Evolutionary conservation across 1,140 invertebrate genomes (phyloP).

Genomic region (Oryctes rhinoceros): DNA sequence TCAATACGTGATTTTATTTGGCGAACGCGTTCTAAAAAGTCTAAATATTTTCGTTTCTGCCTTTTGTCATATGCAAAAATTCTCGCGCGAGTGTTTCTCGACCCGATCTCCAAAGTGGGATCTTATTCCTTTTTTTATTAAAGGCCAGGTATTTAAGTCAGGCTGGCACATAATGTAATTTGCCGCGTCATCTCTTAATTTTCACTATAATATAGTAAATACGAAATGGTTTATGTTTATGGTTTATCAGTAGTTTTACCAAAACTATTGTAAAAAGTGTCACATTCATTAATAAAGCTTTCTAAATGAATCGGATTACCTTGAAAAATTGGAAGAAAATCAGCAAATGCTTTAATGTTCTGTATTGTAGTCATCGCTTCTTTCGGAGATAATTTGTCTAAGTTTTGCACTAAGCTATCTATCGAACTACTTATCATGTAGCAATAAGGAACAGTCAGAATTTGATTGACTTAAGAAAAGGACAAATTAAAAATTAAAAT

Average conservation of each 20-base stretch:
- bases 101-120: no score
- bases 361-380: background rate
- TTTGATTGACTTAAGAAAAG: no score
- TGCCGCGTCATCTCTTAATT: slow-evolving; percentile 18
- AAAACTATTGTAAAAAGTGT: background rate
- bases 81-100: slow-evolving; percentile 12
- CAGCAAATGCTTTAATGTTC: background rate
- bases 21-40: slow-evolving; percentile 23
- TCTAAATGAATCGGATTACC: slow-evolving; percentile 21
- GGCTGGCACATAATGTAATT: slow-evolving; percentile 12
- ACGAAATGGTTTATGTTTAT: background rate
- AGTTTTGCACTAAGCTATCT: background rate
- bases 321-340: slow-evolving; percentile 25
- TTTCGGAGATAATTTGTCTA: background rate
- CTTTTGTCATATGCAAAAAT: slow-evolving; percentile 11
- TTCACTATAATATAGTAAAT: slow-evolving; percentile 1
- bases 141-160: background rate
- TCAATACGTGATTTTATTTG: slow-evolving; percentile 31
- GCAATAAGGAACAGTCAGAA: no score
- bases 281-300: background rate
- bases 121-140: no score
- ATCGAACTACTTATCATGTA: no score
- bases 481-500: no score
- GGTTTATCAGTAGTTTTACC: background rate
- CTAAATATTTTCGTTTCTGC: slow-evolving; percentile 36